These are phyloP conservation scores for Microtus pennsylvanicus DNA, from an alignment of 2,113 vertebrate genomes.

Conservation along the genomic window DNA sequence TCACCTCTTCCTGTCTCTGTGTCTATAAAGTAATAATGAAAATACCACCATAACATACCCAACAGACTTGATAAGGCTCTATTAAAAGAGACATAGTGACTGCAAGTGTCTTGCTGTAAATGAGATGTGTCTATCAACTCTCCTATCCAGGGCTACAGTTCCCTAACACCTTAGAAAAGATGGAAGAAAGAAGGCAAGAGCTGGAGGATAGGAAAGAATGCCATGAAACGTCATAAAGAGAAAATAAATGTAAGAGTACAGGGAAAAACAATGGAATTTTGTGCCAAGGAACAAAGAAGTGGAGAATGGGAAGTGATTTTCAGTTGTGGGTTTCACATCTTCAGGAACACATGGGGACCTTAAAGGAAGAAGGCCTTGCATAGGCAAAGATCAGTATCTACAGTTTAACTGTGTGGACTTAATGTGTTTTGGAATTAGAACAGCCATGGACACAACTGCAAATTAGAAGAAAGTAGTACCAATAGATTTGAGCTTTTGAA, in stretches of 20 bases:
- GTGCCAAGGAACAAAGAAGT: neutral
- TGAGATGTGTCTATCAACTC: neutral
- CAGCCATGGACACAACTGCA: too few relatives aligned
- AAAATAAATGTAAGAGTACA: neutral
- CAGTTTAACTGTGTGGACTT: neutral
- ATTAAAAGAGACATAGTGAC: neutral
- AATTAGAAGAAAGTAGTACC: neutral
- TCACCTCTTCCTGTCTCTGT: neutral
- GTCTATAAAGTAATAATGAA: neutral
- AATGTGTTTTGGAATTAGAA: neutral
- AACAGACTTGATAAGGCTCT: neutral
- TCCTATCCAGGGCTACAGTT: neutral
- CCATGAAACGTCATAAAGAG: neutral
- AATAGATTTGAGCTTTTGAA: neutral
- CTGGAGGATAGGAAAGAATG: neutral
- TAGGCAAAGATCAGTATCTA: neutral
- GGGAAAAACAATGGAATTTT: neutral
- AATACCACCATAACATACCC: neutral
- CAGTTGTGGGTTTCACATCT: neutral
- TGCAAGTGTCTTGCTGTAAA: neutral
- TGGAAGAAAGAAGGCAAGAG: neutral
- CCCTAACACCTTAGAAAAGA: neutral
- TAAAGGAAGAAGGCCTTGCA: too few relatives aligned
- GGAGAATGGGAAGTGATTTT: neutral
- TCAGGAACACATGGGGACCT: neutral